Evolutionary conservation across 1,140 invertebrate genomes (phyloP), one percentile per base, ranked within the genome.

Genomic region (Harpegnathos saltator): DNA sequence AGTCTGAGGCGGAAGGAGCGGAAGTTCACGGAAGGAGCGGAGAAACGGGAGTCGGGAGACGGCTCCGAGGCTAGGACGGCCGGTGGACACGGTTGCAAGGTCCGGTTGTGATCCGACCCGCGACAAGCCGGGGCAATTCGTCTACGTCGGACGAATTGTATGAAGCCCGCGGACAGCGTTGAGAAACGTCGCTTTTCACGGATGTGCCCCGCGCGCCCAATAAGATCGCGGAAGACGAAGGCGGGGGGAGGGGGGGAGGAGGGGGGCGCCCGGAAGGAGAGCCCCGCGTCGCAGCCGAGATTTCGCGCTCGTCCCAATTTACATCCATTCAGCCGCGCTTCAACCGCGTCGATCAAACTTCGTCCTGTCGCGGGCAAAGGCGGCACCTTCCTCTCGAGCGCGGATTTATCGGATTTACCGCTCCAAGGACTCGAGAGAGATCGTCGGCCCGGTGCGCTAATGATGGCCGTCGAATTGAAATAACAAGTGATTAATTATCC

Each of bases 301-400:
- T 74, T 74, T 59, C 56, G 56, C 38, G 38, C 72, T 62, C 56
- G 71, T 74, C 56, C 72, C 72, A 74, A 74, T 74, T 74, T 74
- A 48, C 54, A 26, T 44, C 38, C 72, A 74, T 62, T 74, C 56
- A 74, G 7, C n/a, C 56, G 17, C 29, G 33, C 56, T 62, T 74
- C n/a, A n/a, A 19, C 61, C 17, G 38, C 56, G 33, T 48, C 33
- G 56, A 61, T 74, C 33, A n/a, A n/a, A n/a, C 72, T 61, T 62
- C 22, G 69, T 72, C 52, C 56, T 12, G 22, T 12, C 56, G 17
- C 22, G 72, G 17, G 48, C 72, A 74, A 74, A 59, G 33, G 5
- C 38, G 56, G 24, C 0, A 44, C 38, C 38, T 44, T 44, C 33
- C 17, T 14, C 33, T 22, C 12, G 22, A 74, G 44, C n/a, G 33